phyloP scores from a whole-genome alignment of 2,888 invertebrate species.

The Standfussiana lucernea region DNA sequence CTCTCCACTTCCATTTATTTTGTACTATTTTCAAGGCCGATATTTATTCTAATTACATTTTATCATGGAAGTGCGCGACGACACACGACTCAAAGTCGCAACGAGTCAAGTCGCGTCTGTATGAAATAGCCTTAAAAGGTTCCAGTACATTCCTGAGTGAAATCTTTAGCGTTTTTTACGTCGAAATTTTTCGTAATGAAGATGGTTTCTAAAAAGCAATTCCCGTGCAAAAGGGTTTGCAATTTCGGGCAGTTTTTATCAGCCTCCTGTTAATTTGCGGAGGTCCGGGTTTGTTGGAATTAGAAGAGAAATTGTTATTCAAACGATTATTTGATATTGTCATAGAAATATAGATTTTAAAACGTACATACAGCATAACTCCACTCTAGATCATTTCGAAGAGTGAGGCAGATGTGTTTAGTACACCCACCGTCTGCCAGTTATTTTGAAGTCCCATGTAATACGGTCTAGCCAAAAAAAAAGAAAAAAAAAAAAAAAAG shows the following conservation, averaged over 20 bases:
- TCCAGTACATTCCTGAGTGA: constrained; percentile 46
- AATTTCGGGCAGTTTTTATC: constrained; percentile 71
- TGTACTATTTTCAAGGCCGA: not conserved
- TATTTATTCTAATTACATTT: not conserved
- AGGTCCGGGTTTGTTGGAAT: constrained; percentile 39
- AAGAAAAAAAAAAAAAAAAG: too few relatives aligned
- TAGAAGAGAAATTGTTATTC: constrained; percentile 58
- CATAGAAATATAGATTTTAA: not conserved
- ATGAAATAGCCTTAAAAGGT: constrained; percentile 11
- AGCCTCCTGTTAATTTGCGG: constrained; percentile 69
- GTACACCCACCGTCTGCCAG: too few relatives aligned
- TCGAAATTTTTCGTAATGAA: constrained; percentile 68
- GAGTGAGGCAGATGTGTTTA: too few relatives aligned
- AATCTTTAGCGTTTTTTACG: constrained; percentile 56
- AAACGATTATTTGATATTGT: constrained; percentile 65
- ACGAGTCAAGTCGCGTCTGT: not conserved
- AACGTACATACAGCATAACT: too few relatives aligned
- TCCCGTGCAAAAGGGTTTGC: constrained; percentile 64
- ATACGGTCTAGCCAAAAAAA: too few relatives aligned
- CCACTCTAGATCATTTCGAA: too few relatives aligned
- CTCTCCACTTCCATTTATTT: not conserved
- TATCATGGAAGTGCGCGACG: not conserved
- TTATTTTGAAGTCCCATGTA: too few relatives aligned
- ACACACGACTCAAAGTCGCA: not conserved
- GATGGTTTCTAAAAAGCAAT: constrained; percentile 69